Conservation (phyloP, 2,797 vertebrate genomes). For the Etheostoma nigrum region DNA sequence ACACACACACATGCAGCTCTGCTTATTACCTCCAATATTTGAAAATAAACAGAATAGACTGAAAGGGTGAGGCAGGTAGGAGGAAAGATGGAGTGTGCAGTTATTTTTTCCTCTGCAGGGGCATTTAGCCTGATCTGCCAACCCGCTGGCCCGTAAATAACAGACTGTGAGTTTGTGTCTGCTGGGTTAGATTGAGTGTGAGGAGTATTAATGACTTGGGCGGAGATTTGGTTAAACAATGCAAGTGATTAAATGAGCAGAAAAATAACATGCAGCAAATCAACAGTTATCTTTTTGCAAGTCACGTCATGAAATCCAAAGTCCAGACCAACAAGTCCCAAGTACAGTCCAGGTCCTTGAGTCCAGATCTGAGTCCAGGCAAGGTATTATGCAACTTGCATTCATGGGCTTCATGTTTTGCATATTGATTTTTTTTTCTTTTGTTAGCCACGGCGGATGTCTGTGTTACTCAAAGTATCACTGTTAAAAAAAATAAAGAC, state of each 20-base stretch:
- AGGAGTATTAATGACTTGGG: not conserved
- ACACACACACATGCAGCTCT: slow-evolving; percentile 25
- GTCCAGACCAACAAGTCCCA: no score
- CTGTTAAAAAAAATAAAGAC: no score
- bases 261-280: no score
- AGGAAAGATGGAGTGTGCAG: slow-evolving; percentile 2
- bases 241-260: not conserved
- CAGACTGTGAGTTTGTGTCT: slow-evolving; percentile 1
- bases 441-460: no score
- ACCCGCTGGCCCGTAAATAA: not conserved
- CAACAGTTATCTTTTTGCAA: no score
- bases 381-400: no score
- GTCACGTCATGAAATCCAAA: no score
- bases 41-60: slow-evolving; percentile 20
- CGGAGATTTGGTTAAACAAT: not conserved
- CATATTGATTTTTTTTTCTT: no score
- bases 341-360: no score
- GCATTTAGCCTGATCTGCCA: slow-evolving; percentile 14
- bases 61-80: not conserved
- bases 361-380: no score
- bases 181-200: slow-evolving; percentile 7
- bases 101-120: not conserved
- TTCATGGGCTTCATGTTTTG: no score
- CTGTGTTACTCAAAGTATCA: no score
- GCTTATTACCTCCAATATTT: slow-evolving; percentile 36